These are phyloP conservation scores for Onchidella celtica DNA, from an alignment of 2,888 invertebrate species.

Conservation along the genomic window DNA sequence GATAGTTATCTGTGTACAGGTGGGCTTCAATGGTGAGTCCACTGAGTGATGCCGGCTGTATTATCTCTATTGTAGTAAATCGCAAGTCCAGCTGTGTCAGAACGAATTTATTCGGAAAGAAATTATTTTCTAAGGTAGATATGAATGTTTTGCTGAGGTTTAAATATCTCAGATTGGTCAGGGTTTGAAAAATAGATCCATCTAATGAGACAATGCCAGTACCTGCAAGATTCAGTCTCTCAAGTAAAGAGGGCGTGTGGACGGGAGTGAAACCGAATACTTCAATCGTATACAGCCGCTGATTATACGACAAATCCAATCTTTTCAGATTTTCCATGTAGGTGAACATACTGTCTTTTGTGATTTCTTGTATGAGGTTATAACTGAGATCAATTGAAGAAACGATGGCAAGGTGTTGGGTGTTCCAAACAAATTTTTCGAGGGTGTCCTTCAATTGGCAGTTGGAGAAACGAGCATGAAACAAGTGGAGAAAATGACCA, in stretches of 20 bases:
- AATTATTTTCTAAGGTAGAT: neutral
- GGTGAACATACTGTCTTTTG: neutral
- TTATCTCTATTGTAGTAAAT: neutral
- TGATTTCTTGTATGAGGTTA: neutral
- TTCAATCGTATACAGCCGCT: neutral
- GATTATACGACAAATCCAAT: neutral
- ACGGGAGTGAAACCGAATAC: neutral
- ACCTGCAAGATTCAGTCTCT: neutral
- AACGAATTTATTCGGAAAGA: neutral
- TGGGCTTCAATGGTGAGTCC: neutral
- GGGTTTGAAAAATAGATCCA: neutral
- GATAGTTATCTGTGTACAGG: constrained; percentile 16
- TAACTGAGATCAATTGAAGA: neutral
- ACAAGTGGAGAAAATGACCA: neutral
- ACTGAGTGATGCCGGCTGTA: neutral
- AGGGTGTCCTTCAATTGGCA: neutral
- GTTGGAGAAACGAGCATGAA: neutral
- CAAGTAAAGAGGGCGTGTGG: neutral
- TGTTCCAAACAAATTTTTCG: neutral
- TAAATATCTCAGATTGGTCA: neutral
- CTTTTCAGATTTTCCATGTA: neutral
- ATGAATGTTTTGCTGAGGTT: neutral
- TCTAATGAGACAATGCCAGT: neutral
- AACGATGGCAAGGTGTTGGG: neutral
- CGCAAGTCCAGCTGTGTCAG: neutral